Conservation (phyloP, 2,797 vertebrate species). For the Tiaroga cobitis region DNA sequence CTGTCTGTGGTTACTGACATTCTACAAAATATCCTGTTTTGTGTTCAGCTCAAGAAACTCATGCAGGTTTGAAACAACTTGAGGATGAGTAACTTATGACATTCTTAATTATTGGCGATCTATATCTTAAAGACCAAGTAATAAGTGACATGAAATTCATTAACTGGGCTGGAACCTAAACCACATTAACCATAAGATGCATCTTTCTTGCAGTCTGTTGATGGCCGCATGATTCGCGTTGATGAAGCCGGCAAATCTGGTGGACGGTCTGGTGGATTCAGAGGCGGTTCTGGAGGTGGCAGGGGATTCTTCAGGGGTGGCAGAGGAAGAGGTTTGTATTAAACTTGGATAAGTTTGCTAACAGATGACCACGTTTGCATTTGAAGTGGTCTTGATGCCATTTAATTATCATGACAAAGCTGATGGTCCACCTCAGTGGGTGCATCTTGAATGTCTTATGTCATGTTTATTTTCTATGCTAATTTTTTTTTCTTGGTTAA, state of each 20-base stretch:
- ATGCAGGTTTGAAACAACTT: no score
- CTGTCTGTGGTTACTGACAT: no score
- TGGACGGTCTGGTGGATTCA: conserved; percentile 79
- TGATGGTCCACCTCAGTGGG: neutral
- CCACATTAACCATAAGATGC: rapidly evolving
- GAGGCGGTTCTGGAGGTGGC: conserved; percentile 76
- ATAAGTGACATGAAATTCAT: neutral
- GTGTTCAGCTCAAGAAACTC: no score
- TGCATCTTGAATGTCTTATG: neutral
- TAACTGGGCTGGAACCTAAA: no score
- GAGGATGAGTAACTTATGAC: no score
- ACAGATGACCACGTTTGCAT: neutral
- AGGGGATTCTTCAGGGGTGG: conserved; percentile 81
- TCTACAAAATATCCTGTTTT: no score
- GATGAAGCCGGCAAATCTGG: conserved; percentile 89
- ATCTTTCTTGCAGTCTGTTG: conserved; percentile 75
- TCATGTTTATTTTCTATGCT: neutral
- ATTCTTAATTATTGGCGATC: no score
- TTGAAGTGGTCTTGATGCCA: neutral
- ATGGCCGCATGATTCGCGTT: conserved; percentile 86
- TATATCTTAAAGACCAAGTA: no score
- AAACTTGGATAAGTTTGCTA: neutral
- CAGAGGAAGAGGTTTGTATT: conserved; percentile 58
- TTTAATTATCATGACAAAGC: neutral
- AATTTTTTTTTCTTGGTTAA: neutral